Evolutionary conservation across 2,113 vertebrate species (phyloP), one percentile per base, ranked within the genome.

Genomic region (Poicephalus meyeri): DNA sequence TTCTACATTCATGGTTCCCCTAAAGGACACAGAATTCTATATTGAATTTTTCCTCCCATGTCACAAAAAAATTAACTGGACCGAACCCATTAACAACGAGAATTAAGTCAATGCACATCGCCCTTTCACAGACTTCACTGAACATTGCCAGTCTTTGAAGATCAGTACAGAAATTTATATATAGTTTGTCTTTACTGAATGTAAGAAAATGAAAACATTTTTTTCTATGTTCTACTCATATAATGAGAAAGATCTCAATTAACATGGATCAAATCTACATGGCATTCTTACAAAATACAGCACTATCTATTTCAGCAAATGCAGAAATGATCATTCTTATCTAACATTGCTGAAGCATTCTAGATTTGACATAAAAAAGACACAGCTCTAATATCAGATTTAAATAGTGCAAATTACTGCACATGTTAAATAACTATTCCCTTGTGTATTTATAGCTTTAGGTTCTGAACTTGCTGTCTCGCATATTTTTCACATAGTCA

Each of bases 361-460:
- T 83, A 76, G 64, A 95, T 97, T 96, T 97, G 88, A 96, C 83
- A 89, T 81, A 28, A 95, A 96, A 96, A 97, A 96, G 85, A 71
- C 56, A 19, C 81, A 97, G 95, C 88, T 96, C 94, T 96, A 94
- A 96, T 96, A 96, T 95, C 96, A 93, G 96, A 97, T 90, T 96
- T 95, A 97, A 98, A 96, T 92, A 91, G 74, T 86, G 87, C 86
- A 97, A 96, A 96, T 97, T 95, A 95, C 88, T 94, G 83, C 84
- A 86, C 92, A 95, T 89, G 91, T 96, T 96, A 94, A 96, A 95
- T 94, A 96, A 94, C 91, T 92, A 95, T 95, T 96, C 91, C 66
- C 80, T 92, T 89, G 80, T 72, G 86, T 92, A 96, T 96, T 95
- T 95, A 96, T 95, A 96, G 93, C 86, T 89, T 92, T 94, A 93